Evolutionary conservation across 2,888 invertebrate genomes (phyloP), one percentile per base, ranked within the genome.

Genomic region (Scaeva pyrastri): DNA sequence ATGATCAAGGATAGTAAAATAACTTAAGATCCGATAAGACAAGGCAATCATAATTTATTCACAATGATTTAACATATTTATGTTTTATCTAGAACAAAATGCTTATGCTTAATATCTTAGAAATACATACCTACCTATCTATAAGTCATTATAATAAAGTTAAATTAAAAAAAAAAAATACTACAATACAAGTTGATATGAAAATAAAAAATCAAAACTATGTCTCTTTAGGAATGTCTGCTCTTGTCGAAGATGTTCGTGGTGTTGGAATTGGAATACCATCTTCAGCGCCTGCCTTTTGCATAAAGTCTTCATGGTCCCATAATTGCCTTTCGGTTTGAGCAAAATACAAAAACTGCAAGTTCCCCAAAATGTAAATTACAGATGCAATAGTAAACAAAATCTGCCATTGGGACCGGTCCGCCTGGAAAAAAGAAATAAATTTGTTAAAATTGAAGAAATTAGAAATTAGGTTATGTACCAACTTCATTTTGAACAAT

Each of bases 301-400:
- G 10, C 19, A 21, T 21, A 12, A 26, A 48, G 60, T 48, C 11
- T n/a, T 56, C 94, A 94, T 94, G 93, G 88, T 95, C 95, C 96
- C 96, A 96, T 2, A 93, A 90, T 89, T 96, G 96, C 12, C 93
- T 92, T 81, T 94, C 93, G 6, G 94, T 94, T 48, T 36, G 94
- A 94, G 12, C 94, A 90, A 95, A 96, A 6, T 95, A 89, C 4
- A 95, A 89, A 90, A 95, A 96, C 88, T 95, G 93, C n/a, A 95
- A 90, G 89, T 95, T 95, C 14, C 95, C 94, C 55, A 94, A 90
- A 81, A 95, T 93, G 89, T 95, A 96, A 16, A 96, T 91, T 16
- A 92, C 94, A 0, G 95, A 94, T 0, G 96, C 94, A 12, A 95
- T 92, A 90, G 95, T 94, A 91, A 96, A 96, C 31, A 96, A 95